These are phyloP conservation scores for Aromia moschata DNA, from an alignment of 2,888 invertebrate species.

Conservation along the genomic window DNA sequence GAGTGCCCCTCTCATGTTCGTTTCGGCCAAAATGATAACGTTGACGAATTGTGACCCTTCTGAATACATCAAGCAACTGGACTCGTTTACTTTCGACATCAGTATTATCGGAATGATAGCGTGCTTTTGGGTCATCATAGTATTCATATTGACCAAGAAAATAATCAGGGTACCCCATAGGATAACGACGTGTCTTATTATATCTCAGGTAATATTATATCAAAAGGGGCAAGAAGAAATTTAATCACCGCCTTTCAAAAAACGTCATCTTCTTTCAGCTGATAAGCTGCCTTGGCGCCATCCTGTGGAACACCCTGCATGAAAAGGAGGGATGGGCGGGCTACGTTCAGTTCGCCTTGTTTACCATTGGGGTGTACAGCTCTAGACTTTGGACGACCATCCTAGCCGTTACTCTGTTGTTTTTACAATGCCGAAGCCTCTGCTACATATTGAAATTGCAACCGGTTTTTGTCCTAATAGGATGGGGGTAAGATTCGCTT, in stretches of 20 bases:
- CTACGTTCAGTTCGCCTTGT: conserved; percentile 79
- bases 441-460: conserved; percentile 83
- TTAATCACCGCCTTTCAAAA: conserved; percentile 21
- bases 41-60: conserved; percentile 74
- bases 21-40: conserved; percentile 92
- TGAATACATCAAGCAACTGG: conserved; percentile 80
- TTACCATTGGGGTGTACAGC: conserved; percentile 81
- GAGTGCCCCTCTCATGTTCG: conserved; percentile 94
- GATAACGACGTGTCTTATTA: conserved; percentile 79
- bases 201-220: conserved; percentile 93
- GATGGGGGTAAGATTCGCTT: conserved; percentile 66
- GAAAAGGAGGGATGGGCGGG: conserved; percentile 69
- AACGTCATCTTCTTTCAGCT: conserved; percentile 62
- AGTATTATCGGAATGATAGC: conserved; percentile 82
- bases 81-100: conserved; percentile 83
- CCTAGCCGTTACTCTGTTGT: conserved; percentile 81
- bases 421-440: conserved; percentile 84
- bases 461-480: conserved; percentile 71
- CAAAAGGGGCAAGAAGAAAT: too few relatives aligned
- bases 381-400: conserved; percentile 87
- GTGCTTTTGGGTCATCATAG: conserved; percentile 79
- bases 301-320: conserved; percentile 75
- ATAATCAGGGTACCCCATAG: conserved; percentile 83
- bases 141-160: conserved; percentile 79
- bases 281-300: conserved; percentile 75